A percentile compares a stretch with the other conserved stretches of the same genome.
Evolutionary conservation across 2,797 vertebrate species (phyloP).

Genomic region (Cuniculus paca): DNA sequence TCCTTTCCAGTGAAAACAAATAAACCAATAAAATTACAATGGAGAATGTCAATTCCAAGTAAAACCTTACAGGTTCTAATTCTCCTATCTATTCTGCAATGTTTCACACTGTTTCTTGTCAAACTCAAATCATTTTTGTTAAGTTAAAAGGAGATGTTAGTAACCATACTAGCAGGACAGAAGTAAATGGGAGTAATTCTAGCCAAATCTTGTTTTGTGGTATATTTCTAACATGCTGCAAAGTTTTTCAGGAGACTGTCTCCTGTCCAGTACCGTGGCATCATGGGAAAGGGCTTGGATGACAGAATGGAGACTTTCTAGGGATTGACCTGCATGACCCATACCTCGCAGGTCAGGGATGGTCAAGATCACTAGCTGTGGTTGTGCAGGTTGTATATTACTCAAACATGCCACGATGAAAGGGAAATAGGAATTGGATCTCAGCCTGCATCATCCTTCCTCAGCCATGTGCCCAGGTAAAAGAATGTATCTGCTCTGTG

Average conservation of each 20-base stretch:
- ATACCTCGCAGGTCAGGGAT: not conserved
- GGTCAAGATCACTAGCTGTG: not conserved
- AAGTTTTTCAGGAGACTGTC: not conserved
- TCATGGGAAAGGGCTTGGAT: not conserved
- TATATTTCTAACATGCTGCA: not conserved
- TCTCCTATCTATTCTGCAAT: not conserved
- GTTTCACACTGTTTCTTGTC: slow-evolving; percentile 1
- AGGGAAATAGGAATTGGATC: not conserved
- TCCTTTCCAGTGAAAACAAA: no score
- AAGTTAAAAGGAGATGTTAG: not conserved
- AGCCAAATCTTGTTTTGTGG: not conserved
- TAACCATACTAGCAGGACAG: not conserved
- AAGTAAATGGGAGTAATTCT: not conserved
- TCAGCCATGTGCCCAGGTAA: not conserved
- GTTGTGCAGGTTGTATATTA: not conserved
- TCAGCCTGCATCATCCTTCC: not conserved
- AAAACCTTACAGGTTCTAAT: no score
- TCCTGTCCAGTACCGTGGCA: not conserved
- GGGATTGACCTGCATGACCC: not conserved
- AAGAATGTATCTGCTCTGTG: not conserved
- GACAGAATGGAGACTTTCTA: slow-evolving; percentile 19
- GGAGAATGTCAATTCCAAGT: no score
- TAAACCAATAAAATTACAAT: no score
- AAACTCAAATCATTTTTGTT: slow-evolving; percentile 10
- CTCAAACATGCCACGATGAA: not conserved